These are phyloP conservation scores for Musca vetustissima DNA, from an alignment of 1,140 invertebrate species.

Conservation along the genomic window DNA sequence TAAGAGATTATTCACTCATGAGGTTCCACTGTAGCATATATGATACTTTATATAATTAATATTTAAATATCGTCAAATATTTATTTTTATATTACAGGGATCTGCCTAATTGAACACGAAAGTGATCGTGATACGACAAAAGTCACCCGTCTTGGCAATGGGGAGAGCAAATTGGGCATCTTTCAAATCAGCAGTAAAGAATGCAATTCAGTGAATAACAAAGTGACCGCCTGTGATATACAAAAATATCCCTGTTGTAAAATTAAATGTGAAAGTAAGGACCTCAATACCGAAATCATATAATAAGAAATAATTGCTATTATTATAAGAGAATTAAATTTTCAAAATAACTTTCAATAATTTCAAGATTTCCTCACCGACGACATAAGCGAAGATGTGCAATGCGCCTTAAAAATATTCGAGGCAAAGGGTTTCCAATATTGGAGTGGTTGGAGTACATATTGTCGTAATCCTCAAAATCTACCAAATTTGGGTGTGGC, in stretches of 20 bases:
- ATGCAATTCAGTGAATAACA: conserved; percentile 37
- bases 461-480: conserved; percentile 65
- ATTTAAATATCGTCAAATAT: conserved; percentile 8
- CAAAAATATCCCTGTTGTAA: conserved; percentile 1
- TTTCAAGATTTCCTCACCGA: conserved; percentile 63
- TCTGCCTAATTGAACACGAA: conserved; percentile 71
- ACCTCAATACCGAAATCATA: too few relatives aligned
- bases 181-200: conserved; percentile 60
- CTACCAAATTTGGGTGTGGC: conserved; percentile 55
- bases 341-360: too few relatives aligned
- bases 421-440: conserved; percentile 66
- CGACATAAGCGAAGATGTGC: conserved; percentile 68
- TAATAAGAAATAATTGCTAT: too few relatives aligned
- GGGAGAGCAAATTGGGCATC: conserved; percentile 67
- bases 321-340: too few relatives aligned
- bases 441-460: conserved; percentile 68
- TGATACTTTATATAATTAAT: background rate
- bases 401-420: conserved; percentile 67
- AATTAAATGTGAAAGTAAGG: conserved; percentile 43
- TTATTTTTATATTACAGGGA: conserved; percentile 58
- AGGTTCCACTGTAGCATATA: too few relatives aligned
- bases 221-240: conserved; percentile 41
- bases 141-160: conserved; percentile 62
- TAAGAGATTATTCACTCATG: too few relatives aligned
- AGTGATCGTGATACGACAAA: conserved; percentile 65